Evolutionary conservation across 2,888 invertebrate genomes (phyloP).

Genomic region (Ichneumoninae sp.): DNA sequence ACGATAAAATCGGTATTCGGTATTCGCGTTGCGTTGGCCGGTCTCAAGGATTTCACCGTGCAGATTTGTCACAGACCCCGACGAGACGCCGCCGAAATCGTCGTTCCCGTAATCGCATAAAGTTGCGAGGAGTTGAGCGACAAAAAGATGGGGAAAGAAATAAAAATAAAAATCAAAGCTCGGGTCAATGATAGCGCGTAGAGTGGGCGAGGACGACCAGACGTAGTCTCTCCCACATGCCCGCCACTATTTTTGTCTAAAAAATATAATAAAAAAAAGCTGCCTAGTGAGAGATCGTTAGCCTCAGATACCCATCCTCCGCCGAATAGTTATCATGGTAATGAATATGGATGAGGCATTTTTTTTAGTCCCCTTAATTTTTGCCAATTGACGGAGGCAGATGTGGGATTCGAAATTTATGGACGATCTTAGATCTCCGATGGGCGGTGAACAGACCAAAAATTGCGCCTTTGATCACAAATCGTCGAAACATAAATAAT

Average conservation of each 20-base stretch:
- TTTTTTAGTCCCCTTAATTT: neutral
- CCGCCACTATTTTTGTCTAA: conserved; percentile 10
- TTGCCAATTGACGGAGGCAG: neutral
- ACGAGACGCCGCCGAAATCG: neutral
- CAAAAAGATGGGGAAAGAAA: neutral
- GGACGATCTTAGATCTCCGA: conserved; percentile 27
- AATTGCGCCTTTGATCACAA: neutral
- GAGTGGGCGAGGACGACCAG: conserved; percentile 40
- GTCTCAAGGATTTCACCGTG: conserved; percentile 32
- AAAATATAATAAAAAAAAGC: conserved; percentile 11
- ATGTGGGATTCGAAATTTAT: conserved; percentile 37
- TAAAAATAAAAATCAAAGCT: conserved; percentile 43
- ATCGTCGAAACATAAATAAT: neutral
- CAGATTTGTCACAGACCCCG: conserved; percentile 6
- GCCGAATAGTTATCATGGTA: conserved; percentile 42
- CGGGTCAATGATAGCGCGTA: conserved; percentile 43
- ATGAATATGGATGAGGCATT: conserved; percentile 49
- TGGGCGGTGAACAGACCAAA: conserved; percentile 1
- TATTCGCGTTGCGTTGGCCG: conserved; percentile 38
- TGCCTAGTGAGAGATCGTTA: conserved; percentile 21
- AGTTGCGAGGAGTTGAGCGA: neutral
- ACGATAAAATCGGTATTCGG: conserved; percentile 7
- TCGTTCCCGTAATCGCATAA: conserved; percentile 31
- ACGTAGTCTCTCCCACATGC: neutral
- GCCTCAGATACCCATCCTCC: conserved; percentile 24